These are phyloP conservation scores for Melitaea athalia DNA, from an alignment of 2,888 invertebrate species.

Conservation along the genomic window DNA sequence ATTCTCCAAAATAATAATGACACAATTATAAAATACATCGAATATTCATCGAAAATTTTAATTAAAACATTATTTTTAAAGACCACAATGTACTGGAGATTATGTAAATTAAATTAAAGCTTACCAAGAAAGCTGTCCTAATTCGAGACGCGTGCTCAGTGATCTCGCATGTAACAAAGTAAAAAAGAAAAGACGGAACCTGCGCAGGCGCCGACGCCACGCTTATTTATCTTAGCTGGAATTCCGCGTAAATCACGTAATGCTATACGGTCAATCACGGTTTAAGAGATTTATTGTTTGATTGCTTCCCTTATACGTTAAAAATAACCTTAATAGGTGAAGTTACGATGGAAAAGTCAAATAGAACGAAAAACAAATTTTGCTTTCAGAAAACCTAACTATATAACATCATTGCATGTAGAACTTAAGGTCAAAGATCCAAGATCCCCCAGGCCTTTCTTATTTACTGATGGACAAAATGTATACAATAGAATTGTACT, in stretches of 20 bases:
- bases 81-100: neutral
- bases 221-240: slow-evolving; percentile 37
- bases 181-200: slow-evolving; percentile 30
- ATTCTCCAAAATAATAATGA: neutral
- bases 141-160: slow-evolving; percentile 28
- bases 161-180: slow-evolving; percentile 28
- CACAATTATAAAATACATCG: neutral
- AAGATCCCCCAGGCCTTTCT: too few species aligned
- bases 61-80: slow-evolving; percentile 1
- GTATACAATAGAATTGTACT: too few species aligned
- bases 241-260: slow-evolving; percentile 36
- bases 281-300: slow-evolving; percentile 32
- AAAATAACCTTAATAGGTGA: neutral
- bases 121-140: slow-evolving; percentile 27
- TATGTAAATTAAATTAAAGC: slow-evolving; percentile 26
- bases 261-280: slow-evolving; percentile 31
- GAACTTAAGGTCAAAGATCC: too few species aligned
- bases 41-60: neutral
- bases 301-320: slow-evolving; percentile 21
- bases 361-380: neutral
- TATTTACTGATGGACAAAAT: too few species aligned
- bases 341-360: neutral
- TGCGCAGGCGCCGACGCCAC: slow-evolving; percentile 43
- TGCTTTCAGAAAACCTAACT: too few species aligned
- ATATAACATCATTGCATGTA: too few species aligned